These are phyloP conservation scores for Bedellia somnulentella DNA, from an alignment of 2,888 invertebrate genomes.

Conservation along the genomic window DNA sequence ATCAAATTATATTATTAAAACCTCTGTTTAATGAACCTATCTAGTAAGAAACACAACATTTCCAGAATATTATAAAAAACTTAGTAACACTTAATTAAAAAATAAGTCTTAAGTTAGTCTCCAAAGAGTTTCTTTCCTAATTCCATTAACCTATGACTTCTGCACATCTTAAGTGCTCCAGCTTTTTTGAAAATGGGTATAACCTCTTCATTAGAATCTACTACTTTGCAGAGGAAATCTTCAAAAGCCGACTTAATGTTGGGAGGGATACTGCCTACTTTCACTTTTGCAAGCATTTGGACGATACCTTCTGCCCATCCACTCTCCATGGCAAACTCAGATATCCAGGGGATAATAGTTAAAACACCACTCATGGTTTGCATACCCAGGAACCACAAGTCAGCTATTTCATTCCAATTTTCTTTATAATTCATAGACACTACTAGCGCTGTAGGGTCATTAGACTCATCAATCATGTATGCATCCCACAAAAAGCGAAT, in stretches of 20 bases:
- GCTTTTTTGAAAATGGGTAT: conserved; percentile 77
- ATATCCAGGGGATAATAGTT: conserved; percentile 83
- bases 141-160: conserved; percentile 87
- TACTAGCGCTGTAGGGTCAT: conserved; percentile 78
- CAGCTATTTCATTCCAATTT: conserved; percentile 86
- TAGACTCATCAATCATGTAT: conserved; percentile 85
- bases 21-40: no score
- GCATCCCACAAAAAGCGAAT: conserved; percentile 93
- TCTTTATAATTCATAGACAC: conserved; percentile 85
- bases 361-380: conserved; percentile 86
- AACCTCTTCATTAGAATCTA: conserved; percentile 77
- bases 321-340: conserved; percentile 88
- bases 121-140: conserved; percentile 86
- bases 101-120: no score
- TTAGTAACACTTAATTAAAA: no score
- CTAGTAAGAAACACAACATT: no score
- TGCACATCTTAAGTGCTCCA: conserved; percentile 80
- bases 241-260: conserved; percentile 90
- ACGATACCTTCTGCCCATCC: conserved; percentile 93
- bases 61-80: no score
- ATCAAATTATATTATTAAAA: no score
- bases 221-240: conserved; percentile 83
- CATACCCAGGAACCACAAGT: conserved; percentile 93
- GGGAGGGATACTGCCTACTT: conserved; percentile 77
- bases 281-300: conserved; percentile 79